phyloP scores from a whole-genome alignment of 2,797 vertebrate species.

The Delichon dasypus region DNA sequence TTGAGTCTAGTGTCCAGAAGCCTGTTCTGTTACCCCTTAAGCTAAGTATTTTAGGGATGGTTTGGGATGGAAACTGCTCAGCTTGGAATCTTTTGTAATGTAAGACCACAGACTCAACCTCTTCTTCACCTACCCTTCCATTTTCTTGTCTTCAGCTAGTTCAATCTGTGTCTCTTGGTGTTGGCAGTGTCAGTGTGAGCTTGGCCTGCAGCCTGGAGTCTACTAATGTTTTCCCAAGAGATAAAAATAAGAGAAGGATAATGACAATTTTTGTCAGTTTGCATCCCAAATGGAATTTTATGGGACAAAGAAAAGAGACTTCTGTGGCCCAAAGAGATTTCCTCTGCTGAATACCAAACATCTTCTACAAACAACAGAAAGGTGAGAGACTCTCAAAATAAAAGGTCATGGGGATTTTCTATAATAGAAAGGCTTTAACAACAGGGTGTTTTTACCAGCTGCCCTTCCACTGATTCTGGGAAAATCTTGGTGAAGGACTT shows the following conservation, averaged over 20 bases:
- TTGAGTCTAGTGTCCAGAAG: background rate
- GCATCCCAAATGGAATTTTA: slow-evolving; percentile 38
- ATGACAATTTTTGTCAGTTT: slow-evolving; percentile 39
- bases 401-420: slow-evolving; percentile 67
- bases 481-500: background rate
- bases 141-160: background rate
- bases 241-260: background rate
- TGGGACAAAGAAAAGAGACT: slow-evolving; percentile 46
- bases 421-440: slow-evolving; percentile 52
- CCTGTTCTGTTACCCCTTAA: background rate
- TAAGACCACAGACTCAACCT: background rate
- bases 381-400: slow-evolving; percentile 52
- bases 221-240: background rate
- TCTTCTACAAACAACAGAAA: slow-evolving; percentile 53
- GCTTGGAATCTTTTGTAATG: background rate
- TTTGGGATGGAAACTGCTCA: background rate
- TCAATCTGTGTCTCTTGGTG: background rate
- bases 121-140: background rate
- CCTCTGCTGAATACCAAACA: slow-evolving; percentile 48
- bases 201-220: background rate
- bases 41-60: background rate
- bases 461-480: background rate
- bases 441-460: slow-evolving; percentile 26
- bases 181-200: background rate
- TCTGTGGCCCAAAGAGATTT: background rate